Percentiles rank a stretch among this genome's conserved stretches.
Conservation (phyloP, 1,140 invertebrate genomes). For the Calliopsis andreniformis region DNA sequence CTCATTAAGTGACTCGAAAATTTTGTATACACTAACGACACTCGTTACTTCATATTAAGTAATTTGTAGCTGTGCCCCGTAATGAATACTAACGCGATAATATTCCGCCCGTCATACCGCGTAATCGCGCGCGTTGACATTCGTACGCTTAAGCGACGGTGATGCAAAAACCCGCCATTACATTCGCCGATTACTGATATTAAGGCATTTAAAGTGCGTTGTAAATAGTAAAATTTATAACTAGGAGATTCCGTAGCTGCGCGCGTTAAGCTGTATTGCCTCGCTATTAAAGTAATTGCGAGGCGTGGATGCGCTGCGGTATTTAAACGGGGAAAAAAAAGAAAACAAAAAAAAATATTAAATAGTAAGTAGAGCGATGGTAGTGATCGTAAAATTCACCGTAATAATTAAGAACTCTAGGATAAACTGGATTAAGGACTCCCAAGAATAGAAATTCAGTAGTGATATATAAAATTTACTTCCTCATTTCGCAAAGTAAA, state of each 20-base stretch:
- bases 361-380: background rate
- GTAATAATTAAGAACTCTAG: constrained; percentile 3
- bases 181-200: background rate
- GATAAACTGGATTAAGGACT: constrained; percentile 4
- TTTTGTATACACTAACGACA: background rate
- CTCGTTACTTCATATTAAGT: background rate
- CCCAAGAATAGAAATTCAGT: background rate
- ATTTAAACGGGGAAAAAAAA: background rate
- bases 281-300: background rate
- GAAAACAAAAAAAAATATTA: background rate
- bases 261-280: background rate
- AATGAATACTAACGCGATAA: background rate
- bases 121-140: background rate
- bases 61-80: background rate
- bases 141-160: background rate
- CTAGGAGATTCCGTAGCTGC: background rate
- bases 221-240: constrained; percentile 1
- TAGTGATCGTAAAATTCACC: background rate
- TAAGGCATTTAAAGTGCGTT: background rate
- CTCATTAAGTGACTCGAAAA: background rate
- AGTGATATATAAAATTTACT: too few relatives aligned
- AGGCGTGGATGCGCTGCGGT: background rate
- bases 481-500: too few relatives aligned
- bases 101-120: background rate
- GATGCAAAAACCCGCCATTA: background rate